Conservation (phyloP, 2,888 invertebrate genomes). For the Hydropsyche betteni region DNA sequence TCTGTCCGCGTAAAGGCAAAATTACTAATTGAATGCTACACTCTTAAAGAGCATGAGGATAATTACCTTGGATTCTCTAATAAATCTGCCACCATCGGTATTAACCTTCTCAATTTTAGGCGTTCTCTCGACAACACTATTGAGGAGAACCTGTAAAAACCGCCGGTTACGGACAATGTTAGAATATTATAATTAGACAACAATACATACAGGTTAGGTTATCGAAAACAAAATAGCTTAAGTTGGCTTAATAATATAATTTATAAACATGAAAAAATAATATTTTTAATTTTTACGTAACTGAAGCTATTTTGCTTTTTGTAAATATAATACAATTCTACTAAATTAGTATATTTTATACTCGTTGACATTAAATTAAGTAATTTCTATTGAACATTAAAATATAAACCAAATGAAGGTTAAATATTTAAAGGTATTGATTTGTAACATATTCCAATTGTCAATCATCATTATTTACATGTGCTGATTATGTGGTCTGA, state of each 20-base stretch:
- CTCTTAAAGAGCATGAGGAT: conserved; percentile 49
- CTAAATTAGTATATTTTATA: conserved; percentile 9
- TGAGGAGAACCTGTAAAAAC: conserved; percentile 83
- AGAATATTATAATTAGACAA: conserved; percentile 49
- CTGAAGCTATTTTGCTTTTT: not conserved
- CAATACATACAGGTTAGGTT: conserved; percentile 41
- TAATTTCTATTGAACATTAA: too few species aligned
- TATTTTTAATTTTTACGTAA: not conserved
- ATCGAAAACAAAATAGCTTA: conserved; percentile 7
- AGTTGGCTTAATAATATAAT: not conserved
- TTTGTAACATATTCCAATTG: too few species aligned
- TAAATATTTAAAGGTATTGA: too few species aligned
- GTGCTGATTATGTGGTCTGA: too few species aligned
- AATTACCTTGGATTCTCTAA: conserved; percentile 97
- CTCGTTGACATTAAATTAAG: too few species aligned
- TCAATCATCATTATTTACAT: too few species aligned
- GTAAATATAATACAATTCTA: conserved; percentile 24
- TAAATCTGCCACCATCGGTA: conserved; percentile 92
- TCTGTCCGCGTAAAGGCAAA: not conserved
- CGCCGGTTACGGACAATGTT: conserved; percentile 47
- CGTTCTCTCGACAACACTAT: conserved; percentile 90
- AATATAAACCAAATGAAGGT: too few species aligned
- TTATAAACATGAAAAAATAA: not conserved
- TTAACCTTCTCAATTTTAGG: conserved; percentile 96
- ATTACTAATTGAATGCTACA: conserved; percentile 3